Conservation (phyloP, 92 coral and sea anemone genomes). For the Porites rus region DNA sequence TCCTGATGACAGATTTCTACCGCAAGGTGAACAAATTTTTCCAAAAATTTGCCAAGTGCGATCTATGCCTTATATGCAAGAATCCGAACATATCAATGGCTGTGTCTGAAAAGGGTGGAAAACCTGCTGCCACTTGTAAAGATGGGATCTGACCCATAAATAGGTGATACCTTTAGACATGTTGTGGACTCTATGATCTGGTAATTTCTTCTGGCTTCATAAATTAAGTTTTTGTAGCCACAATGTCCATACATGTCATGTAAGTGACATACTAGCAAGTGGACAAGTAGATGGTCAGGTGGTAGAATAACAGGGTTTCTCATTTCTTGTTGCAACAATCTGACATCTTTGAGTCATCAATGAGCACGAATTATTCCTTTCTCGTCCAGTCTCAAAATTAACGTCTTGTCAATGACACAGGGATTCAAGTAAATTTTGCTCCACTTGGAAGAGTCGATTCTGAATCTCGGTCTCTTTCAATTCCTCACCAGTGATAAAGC, state of each 20-base stretch:
- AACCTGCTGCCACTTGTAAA: no score
- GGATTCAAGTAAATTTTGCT: conserved; percentile 52
- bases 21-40: no score
- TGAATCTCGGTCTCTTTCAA: conserved; percentile 49
- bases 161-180: no score
- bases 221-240: no score
- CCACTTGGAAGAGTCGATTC: conserved; percentile 53
- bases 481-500: neutral
- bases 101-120: no score
- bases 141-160: no score
- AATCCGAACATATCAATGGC: no score
- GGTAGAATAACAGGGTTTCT: conserved; percentile 37
- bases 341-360: conserved; percentile 63
- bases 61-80: no score
- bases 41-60: no score
- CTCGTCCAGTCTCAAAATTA: conserved; percentile 44
- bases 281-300: conserved; percentile 58
- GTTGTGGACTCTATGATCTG: no score
- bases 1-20: no score
- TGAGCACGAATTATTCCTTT: conserved; percentile 63
- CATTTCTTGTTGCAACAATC: conserved; percentile 43
- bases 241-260: conserved; percentile 38
- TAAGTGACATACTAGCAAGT: conserved; percentile 42
- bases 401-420: conserved; percentile 41
- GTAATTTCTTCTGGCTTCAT: no score